These are phyloP conservation scores for Hydrocynus forskahlii DNA, from an alignment of 2,797 vertebrate genomes.

Conservation along the genomic window DNA sequence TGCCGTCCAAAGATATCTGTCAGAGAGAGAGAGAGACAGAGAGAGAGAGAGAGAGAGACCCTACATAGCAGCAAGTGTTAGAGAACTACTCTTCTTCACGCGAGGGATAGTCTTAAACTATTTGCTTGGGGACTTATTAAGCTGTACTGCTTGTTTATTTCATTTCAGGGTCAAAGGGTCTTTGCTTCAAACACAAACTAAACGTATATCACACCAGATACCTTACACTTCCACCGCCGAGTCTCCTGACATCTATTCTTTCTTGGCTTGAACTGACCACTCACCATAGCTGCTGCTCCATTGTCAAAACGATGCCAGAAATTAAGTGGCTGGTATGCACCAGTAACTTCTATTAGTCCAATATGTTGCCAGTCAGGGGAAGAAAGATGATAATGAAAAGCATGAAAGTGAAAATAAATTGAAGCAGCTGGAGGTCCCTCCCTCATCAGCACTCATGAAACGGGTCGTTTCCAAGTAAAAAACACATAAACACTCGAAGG, in stretches of 20 bases:
- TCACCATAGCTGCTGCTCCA: neutral
- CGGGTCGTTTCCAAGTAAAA: conserved; percentile 21
- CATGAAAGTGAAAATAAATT: conserved; percentile 36
- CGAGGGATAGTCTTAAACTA: conserved; percentile 6
- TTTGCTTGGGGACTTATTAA: conserved; percentile 10
- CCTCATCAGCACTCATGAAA: conserved; percentile 32
- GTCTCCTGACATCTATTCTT: neutral
- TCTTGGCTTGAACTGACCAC: neutral
- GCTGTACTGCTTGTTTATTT: neutral
- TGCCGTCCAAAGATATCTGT: conserved; percentile 28
- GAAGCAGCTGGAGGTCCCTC: conserved; percentile 47
- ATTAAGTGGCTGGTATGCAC: conserved; percentile 19
- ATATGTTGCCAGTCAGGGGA: conserved; percentile 30
- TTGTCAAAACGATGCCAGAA: conserved; percentile 29
- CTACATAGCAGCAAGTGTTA: neutral
- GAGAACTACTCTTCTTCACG: conserved; percentile 6
- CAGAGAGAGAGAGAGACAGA: conserved; percentile 29
- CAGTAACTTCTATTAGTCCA: conserved; percentile 43
- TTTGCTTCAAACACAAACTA: neutral
- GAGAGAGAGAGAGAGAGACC: conserved; percentile 12
- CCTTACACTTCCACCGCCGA: neutral
- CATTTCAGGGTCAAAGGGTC: conserved; percentile 11
- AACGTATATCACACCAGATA: too few species aligned
- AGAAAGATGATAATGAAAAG: conserved; percentile 45
- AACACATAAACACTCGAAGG: neutral